These are phyloP conservation scores for Gadopsis marmoratus DNA, from an alignment of 2,797 vertebrate genomes.

Conservation along the genomic window DNA sequence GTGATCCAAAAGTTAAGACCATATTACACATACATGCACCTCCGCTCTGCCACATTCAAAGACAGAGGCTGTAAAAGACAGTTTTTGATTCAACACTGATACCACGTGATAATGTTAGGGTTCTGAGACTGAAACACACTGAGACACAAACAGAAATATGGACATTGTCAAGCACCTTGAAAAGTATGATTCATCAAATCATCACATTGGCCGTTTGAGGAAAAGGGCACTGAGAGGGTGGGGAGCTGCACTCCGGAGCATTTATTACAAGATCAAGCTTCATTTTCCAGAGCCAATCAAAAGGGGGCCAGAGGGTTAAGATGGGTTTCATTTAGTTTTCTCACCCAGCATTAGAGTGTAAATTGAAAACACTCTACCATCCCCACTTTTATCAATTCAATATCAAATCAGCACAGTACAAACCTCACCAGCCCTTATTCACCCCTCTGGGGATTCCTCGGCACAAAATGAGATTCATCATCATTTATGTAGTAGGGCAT, in stretches of 20 bases:
- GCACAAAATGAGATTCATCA: conserved; percentile 86
- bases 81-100: conserved; percentile 84
- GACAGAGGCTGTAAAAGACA: conserved; percentile 83
- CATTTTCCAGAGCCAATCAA: conserved; percentile 75
- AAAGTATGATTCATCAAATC: conserved; percentile 86
- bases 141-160: conserved; percentile 78
- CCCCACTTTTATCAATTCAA: conserved; percentile 67
- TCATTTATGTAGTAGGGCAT: conserved; percentile 79
- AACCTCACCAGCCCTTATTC: conserved; percentile 70
- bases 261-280: conserved; percentile 70
- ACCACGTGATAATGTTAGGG: conserved; percentile 80
- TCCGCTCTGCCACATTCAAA: conserved; percentile 84
- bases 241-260: conserved; percentile 56
- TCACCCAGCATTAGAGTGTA: conserved; percentile 68
- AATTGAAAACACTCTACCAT: conserved; percentile 75
- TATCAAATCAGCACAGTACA: conserved; percentile 69
- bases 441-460: conserved; percentile 70
- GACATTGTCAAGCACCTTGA: conserved; percentile 83
- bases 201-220: conserved; percentile 78
- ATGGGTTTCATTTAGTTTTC: conserved; percentile 76
- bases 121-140: conserved; percentile 80
- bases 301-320: conserved; percentile 68
- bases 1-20: conserved; percentile 81
- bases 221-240: conserved; percentile 69
- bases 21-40: conserved; percentile 83